These are phyloP conservation scores for Meandrusa payeni DNA, from an alignment of 2,888 invertebrate genomes.

Conservation along the genomic window DNA sequence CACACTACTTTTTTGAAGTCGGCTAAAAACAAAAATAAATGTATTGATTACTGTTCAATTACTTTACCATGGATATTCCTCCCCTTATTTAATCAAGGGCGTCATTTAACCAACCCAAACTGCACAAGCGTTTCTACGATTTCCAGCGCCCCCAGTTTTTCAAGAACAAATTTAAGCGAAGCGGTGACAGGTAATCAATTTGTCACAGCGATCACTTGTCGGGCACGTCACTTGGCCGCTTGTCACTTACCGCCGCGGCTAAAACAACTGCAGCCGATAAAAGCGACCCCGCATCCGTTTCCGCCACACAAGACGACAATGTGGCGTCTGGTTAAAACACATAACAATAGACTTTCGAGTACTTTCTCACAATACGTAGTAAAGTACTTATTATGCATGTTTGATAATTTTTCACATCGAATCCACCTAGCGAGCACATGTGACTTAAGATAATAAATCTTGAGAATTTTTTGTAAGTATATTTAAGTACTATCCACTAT, in stretches of 20 bases:
- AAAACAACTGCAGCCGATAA: slow-evolving; percentile 56
- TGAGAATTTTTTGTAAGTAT: too few relatives aligned
- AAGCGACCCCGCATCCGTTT: slow-evolving; percentile 60
- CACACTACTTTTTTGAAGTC: too few relatives aligned
- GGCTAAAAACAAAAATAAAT: too few relatives aligned
- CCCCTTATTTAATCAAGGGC: not conserved
- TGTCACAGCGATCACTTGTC: slow-evolving; percentile 41
- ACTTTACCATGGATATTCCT: too few relatives aligned
- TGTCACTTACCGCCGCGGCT: slow-evolving; percentile 42
- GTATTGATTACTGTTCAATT: too few relatives aligned
- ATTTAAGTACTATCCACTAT: too few relatives aligned
- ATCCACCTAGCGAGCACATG: too few relatives aligned
- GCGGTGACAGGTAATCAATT: slow-evolving; percentile 35
- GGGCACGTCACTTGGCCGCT: slow-evolving; percentile 37
- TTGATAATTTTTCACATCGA: too few relatives aligned
- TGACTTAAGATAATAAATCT: too few relatives aligned
- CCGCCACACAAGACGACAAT: slow-evolving; percentile 57
- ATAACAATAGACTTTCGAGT: slow-evolving; percentile 26
- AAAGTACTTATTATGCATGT: too few relatives aligned
- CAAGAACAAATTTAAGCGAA: slow-evolving; percentile 2
- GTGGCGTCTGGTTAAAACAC: slow-evolving; percentile 32
- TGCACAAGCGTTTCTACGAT: not conserved
- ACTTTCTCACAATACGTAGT: too few relatives aligned
- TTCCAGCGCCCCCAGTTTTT: not conserved
- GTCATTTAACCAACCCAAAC: not conserved